phyloP scores from a whole-genome alignment of 2,113 vertebrate genomes.

The Hyaena hyaena region DNA sequence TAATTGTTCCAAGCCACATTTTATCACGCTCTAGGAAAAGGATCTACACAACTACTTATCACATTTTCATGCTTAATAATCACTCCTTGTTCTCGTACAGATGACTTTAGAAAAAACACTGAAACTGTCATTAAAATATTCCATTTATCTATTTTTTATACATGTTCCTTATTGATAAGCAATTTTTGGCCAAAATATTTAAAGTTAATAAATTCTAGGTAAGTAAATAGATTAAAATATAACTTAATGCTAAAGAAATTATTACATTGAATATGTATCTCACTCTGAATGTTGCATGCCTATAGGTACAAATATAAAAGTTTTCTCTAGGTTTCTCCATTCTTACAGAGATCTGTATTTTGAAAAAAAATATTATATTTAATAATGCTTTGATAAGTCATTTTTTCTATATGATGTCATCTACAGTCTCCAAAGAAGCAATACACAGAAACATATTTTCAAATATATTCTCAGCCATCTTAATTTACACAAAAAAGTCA shows the following conservation, averaged over 20 bases:
- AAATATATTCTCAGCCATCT: not conserved
- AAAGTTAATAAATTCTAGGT: not conserved
- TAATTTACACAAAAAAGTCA: not conserved
- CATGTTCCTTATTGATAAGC: not conserved
- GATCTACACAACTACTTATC: not conserved
- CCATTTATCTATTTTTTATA: not conserved
- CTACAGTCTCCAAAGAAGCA: not conserved
- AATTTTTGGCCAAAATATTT: not conserved
- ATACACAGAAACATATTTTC: not conserved
- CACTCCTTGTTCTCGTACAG: not conserved
- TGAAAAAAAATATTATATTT: not conserved
- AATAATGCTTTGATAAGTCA: not conserved
- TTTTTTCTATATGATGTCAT: not conserved
- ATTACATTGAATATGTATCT: not conserved
- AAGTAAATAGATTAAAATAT: not conserved
- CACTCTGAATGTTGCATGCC: not conserved
- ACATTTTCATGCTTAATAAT: not conserved
- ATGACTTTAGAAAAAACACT: not conserved
- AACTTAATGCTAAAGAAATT: not conserved
- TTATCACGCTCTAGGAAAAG: not conserved
- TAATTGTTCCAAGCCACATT: not conserved
- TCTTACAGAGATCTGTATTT: not conserved
- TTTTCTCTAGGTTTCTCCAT: not conserved
- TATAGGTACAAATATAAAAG: not conserved
- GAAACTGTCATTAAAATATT: not conserved